A percentile compares a stretch with the other conserved stretches of the same genome.
Evolutionary conservation across 2,888 invertebrate genomes (phyloP).

Genomic region (Trichopria drosophilae): DNA sequence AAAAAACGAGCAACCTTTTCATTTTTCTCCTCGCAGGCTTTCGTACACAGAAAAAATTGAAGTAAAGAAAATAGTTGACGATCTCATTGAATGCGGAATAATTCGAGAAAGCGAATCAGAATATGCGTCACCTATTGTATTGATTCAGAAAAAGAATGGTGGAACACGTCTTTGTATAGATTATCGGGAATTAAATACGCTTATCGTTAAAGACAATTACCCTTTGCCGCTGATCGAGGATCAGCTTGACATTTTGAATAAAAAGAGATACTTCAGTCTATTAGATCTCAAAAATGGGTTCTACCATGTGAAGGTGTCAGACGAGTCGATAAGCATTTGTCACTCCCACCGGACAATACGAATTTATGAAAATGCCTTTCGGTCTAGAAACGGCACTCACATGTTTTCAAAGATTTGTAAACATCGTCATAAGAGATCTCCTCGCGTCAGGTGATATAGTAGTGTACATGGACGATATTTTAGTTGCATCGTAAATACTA

Average conservation of each 20-base stretch:
- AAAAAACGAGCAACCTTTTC: conserved; percentile 13
- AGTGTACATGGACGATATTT: conserved; percentile 35
- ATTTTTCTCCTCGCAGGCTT: conserved; percentile 27
- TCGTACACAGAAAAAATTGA: conserved; percentile 20
- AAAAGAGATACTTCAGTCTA: background rate
- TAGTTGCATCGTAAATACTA: conserved; percentile 7
- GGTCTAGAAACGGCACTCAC: conserved; percentile 24
- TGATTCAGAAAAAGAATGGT: conserved; percentile 22
- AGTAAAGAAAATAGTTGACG: conserved; percentile 20
- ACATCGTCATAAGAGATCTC: conserved; percentile 26
- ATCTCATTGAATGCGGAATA: conserved; percentile 17
- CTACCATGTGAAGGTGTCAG: background rate
- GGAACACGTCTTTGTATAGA: conserved; percentile 20
- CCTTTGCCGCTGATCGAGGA: conserved; percentile 23
- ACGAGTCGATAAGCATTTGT: background rate
- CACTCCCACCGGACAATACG: conserved; percentile 7
- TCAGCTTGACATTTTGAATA: conserved; percentile 17
- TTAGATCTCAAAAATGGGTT: conserved; percentile 10
- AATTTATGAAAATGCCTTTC: conserved; percentile 22
- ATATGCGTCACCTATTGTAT: conserved; percentile 25
- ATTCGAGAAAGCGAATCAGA: conserved; percentile 28
- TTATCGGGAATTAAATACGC: conserved; percentile 19
- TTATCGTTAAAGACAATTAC: conserved; percentile 11
- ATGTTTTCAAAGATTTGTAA: conserved; percentile 31
- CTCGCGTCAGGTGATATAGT: conserved; percentile 27